Evolutionary conservation across 1,140 invertebrate species (phyloP), one percentile per base, ranked within the genome.

Genomic region (Drosophila arawakana): DNA sequence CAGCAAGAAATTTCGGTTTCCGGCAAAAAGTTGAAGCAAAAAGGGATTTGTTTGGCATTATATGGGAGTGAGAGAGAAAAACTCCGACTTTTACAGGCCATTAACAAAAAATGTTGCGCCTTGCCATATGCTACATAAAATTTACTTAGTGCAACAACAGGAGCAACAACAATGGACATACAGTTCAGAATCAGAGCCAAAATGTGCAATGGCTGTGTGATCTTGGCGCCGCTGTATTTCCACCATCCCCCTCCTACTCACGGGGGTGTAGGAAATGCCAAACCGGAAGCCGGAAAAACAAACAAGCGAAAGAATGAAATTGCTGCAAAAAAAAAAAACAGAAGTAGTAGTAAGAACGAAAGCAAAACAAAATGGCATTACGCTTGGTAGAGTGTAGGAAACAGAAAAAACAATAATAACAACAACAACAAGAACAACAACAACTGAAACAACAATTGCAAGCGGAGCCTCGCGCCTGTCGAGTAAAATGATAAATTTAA

Each of bases 401-500:
- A 55, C 46, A 74, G 68, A 47, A 75, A 41, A 35, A 67, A 39
- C 58, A 60, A 37, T 46, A 63, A 35, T 44, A 67, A 67, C 58
- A 60, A 54, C 44, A 43, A 68, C 37, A 43, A 30, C 52, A 50
- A 49, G 21, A 70, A 80, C 11, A 59, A n/a, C 9, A 49, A 57
- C 61, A 61, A 35, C 66, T 21, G 18, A 2, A 70, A 57, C 67
- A 80, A 84, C 78, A 75, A 75, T 81, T 72, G 75, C 71, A 72
- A 69, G 21, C 46, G 30, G 58, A 30, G 66, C 54, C 75, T 78
- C 81, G 70, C 80, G 80, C 63, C 84, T 88, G 84, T 88, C 84
- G 77, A 65, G 71, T 73, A 89, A 81, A 89, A 89, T 89, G 84
- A 89, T 89, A 89, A 89, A 89, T 89, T 90, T 89, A 84, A 89